phyloP scores from a whole-genome alignment of 2,797 vertebrate genomes.

The Cyprinodon diabolis region DNA sequence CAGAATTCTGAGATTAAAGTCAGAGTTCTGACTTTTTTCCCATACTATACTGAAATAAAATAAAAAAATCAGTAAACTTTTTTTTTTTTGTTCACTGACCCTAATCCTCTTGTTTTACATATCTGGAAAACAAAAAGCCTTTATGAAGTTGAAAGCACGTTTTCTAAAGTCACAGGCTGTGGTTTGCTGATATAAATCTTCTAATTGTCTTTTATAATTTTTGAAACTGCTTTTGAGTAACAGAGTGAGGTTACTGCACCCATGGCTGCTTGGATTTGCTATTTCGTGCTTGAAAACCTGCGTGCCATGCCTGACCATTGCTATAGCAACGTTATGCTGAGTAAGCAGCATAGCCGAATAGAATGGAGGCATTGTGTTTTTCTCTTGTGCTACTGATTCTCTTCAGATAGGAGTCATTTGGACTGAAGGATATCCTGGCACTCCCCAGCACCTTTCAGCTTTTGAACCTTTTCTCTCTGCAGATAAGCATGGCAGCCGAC shows the following conservation, averaged over 20 bases:
- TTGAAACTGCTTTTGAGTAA: constrained; percentile 27
- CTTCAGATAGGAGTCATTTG: not conserved
- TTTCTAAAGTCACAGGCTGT: not conserved
- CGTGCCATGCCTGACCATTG: constrained; percentile 66
- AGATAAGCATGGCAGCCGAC: constrained; percentile 89
- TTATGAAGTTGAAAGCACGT: not conserved
- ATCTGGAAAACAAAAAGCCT: too few relatives aligned
- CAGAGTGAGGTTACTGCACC: constrained; percentile 43
- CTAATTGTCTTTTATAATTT: constrained; percentile 1
- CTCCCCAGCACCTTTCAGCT: not conserved
- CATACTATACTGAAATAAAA: too few relatives aligned
- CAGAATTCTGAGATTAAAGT: too few relatives aligned
- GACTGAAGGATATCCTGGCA: not conserved
- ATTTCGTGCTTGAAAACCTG: constrained; percentile 54
- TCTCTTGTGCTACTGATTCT: not conserved
- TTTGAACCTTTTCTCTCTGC: constrained; percentile 6
- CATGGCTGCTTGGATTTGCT: constrained; percentile 47
- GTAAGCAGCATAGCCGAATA: constrained; percentile 56
- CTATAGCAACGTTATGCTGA: constrained; percentile 77
- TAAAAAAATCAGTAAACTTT: too few relatives aligned
- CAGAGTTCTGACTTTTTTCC: too few relatives aligned
- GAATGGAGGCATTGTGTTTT: constrained; percentile 38
- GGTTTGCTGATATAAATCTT: not conserved
- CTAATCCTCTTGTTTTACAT: too few relatives aligned
- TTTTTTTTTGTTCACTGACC: too few relatives aligned